A percentile compares a stretch with the other conserved stretches of the same genome.
phyloP scores from a whole-genome alignment of 2,888 invertebrate species.

The Eupithecia subfuscata region DNA sequence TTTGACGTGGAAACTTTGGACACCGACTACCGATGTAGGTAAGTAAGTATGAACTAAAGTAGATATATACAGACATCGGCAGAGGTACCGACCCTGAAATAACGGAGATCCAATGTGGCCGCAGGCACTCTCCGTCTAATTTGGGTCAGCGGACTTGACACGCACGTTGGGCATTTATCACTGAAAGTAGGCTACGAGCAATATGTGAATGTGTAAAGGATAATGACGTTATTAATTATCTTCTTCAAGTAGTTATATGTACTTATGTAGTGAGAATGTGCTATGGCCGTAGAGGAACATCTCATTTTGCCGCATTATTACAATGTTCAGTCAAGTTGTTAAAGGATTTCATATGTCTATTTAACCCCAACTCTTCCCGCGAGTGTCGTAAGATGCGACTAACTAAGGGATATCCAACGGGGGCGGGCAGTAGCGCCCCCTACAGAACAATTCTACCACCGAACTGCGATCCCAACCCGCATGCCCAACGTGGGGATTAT shows the following conservation, averaged over 20 bases:
- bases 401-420: no score
- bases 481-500: no score
- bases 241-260: neutral
- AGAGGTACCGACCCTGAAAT: slow-evolving; percentile 10
- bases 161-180: slow-evolving; percentile 10
- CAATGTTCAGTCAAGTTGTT: neutral
- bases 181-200: neutral
- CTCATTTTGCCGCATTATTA: no score
- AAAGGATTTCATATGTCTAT: neutral
- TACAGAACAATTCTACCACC: no score
- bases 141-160: slow-evolving; percentile 20
- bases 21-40: neutral
- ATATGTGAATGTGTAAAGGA: neutral
- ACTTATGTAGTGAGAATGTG: neutral
- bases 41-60: neutral
- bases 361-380: no score
- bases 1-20: slow-evolving; percentile 22
- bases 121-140: slow-evolving; percentile 16
- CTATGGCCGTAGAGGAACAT: no score
- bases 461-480: no score
- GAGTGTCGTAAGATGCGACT: no score
- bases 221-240: neutral
- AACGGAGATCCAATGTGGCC: slow-evolving; percentile 17
- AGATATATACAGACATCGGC: neutral
- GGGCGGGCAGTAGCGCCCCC: no score